Evolutionary conservation across 2,888 invertebrate genomes (phyloP), one percentile per base, ranked within the genome.

Genomic region (Lycophotia porphyrea): DNA sequence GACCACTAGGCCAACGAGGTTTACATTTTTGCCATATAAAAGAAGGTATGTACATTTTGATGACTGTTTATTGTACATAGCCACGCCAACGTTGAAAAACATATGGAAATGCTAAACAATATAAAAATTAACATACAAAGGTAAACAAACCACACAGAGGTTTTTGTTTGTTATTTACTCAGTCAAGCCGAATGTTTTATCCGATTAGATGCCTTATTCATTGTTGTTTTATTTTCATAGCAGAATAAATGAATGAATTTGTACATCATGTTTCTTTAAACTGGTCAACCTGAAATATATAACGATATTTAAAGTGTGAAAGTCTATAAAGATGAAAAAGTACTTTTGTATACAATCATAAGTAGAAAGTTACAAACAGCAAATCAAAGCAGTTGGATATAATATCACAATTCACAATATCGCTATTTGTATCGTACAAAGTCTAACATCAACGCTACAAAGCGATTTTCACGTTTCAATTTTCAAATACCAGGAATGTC

Each of bases 161-260:
- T 64, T 76, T 74, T 66, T 76, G 64, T 76, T 74, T 58, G 63
- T 83, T 80, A 66, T 74, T 83, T 80, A 74, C 60, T 58, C 49
- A 60, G 78, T 27, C 61, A 27, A 55, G 42, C 73, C 2, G 61
- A 70, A 70, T 79, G 27, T 74, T 74, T 65, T 78, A 66, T 71
- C 44, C 44, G 71, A 82, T 71, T 74, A 71, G n/a, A 78, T 72
- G 58, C 70, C 24, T 78, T 78, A 82, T 82, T 74, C 81, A 82
- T 82, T 70, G 42, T n/a, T 65, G 47, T 61, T 78, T 72, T 71
- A 55, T 76, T 72, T 49, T 44, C 18, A 34, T 13, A 44, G 39
- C 15, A 39, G 61, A 71, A 66, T 69, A 55, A 67, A 66, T 69
- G 42, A 66, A 69, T 36, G 13, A 49, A 66, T 71, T 52, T 18